phyloP scores from a whole-genome alignment of 2,888 invertebrate genomes.

The Eupithecia tripunctaria region DNA sequence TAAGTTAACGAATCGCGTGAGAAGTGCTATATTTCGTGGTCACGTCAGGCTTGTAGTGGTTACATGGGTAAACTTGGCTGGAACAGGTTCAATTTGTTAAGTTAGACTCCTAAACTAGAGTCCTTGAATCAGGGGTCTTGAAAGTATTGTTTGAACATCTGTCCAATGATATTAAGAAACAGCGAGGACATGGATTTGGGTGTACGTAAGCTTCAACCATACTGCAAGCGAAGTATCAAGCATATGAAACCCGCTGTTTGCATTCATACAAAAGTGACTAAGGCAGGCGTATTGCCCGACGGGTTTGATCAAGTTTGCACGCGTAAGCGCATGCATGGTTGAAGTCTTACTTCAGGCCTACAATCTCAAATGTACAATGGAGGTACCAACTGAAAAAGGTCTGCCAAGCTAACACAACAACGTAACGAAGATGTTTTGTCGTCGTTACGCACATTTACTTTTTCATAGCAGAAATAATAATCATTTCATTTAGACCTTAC shows the following conservation, averaged over 20 bases:
- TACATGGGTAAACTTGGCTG: slow-evolving; percentile 46
- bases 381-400: neutral
- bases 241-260: no score
- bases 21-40: slow-evolving; percentile 58
- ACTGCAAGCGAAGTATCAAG: no score
- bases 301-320: no score
- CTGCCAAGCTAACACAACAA: neutral
- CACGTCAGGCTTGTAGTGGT: slow-evolving; percentile 52
- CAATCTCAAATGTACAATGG: neutral
- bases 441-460: neutral
- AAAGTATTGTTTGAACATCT: neutral
- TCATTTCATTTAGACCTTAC: neutral
- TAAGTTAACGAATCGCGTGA: slow-evolving; percentile 55
- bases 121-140: neutral
- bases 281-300: no score
- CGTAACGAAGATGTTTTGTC: neutral
- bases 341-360: neutral
- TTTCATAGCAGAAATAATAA: slow-evolving; percentile 8
- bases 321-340: no score
- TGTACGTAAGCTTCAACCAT: no score
- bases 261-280: no score
- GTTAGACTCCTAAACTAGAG: neutral
- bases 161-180: neutral
- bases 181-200: neutral
- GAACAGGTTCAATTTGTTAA: slow-evolving; percentile 31